Conservation (phyloP, 2,888 invertebrate genomes). For the Clanis bilineata region DNA sequence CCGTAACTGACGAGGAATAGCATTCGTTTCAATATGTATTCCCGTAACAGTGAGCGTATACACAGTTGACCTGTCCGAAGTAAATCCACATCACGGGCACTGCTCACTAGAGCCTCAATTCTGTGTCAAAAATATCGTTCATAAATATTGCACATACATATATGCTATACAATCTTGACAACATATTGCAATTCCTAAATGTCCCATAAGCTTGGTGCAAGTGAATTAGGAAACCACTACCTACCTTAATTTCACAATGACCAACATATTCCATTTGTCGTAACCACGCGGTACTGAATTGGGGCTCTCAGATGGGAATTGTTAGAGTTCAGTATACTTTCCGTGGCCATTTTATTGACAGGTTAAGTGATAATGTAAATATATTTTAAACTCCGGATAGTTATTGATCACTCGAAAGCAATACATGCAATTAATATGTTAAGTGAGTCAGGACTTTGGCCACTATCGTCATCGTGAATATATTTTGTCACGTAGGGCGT, state of each 20-base stretch:
- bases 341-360: conserved; percentile 9
- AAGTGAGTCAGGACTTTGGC: not conserved
- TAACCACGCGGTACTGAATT: not conserved
- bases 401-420: not conserved
- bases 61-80: no score
- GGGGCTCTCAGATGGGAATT: not conserved
- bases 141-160: no score
- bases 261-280: not conserved
- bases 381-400: conserved; percentile 1
- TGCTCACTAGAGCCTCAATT: no score
- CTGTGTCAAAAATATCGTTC: no score
- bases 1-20: no score
- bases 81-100: no score
- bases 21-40: no score
- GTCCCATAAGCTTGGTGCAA: no score
- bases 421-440: conserved; percentile 2
- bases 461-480: not conserved
- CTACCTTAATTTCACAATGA: not conserved
- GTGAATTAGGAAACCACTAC: not conserved
- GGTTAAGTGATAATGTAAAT: conserved; percentile 11
- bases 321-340: not conserved
- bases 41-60: no score
- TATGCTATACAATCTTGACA: no score
- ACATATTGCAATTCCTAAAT: no score
- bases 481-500: not conserved